A percentile compares a stretch with the other conserved stretches of the same genome.
Evolutionary conservation across 1,140 invertebrate species (phyloP).

Genomic region (Saccostrea cuccullata): DNA sequence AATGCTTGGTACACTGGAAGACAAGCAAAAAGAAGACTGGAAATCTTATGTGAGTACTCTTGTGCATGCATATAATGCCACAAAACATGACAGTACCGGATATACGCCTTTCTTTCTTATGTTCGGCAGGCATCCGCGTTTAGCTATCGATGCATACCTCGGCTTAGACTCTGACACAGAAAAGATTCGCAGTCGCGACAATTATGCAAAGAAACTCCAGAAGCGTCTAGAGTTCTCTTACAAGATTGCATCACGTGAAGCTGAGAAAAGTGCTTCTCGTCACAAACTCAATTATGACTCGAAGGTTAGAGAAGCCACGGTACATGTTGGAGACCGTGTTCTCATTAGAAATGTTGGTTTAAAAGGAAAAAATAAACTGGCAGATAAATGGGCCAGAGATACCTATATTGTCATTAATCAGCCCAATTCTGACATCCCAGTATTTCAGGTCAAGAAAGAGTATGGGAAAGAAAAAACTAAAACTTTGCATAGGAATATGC

Average conservation of each 20-base stretch:
- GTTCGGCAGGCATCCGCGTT: conserved; percentile 39
- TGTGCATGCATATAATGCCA: conserved; percentile 31
- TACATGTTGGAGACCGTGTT: conserved; percentile 43
- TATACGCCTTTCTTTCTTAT: conserved; percentile 34
- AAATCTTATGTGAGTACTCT: conserved; percentile 36
- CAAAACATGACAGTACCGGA: conserved; percentile 37
- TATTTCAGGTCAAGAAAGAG: conserved; percentile 35
- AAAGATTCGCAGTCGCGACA: not conserved
- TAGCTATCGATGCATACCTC: conserved; percentile 9
- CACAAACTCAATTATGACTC: conserved; percentile 36
- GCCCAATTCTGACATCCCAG: conserved; percentile 49
- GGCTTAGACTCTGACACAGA: not conserved
- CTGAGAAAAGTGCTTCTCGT: conserved; percentile 1
- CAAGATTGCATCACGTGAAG: conserved; percentile 13
- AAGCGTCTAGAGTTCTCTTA: conserved; percentile 39
- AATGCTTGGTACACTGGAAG: conserved; percentile 51
- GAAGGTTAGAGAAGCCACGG: conserved; percentile 26
- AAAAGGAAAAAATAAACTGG: conserved; percentile 44
- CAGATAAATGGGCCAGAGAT: conserved; percentile 39
- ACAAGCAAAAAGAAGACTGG: conserved; percentile 54
- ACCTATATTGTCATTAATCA: conserved; percentile 30
- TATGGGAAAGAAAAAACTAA: not conserved
- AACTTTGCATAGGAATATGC: conserved; percentile 50
- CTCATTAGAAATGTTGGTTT: conserved; percentile 43
- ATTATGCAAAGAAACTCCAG: conserved; percentile 17